These are phyloP conservation scores for Heliothis virescens DNA, from an alignment of 1,140 invertebrate genomes.

Conservation along the genomic window DNA sequence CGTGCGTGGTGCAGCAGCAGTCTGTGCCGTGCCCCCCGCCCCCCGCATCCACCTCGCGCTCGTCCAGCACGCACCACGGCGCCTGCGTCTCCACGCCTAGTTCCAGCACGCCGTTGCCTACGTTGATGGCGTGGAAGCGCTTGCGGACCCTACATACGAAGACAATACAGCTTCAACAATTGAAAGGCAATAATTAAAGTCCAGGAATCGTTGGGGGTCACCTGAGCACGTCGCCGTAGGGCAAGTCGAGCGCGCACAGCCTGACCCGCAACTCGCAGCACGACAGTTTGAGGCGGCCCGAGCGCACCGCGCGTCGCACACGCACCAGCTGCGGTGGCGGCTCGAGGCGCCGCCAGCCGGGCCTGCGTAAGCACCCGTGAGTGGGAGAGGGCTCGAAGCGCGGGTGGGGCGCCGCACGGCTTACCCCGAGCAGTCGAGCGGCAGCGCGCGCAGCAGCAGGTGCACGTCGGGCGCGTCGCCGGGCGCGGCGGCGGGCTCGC, in stretches of 20 bases:
- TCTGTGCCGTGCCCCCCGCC: background rate
- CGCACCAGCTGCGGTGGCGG: constrained; percentile 54
- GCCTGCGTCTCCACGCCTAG: constrained; percentile 39
- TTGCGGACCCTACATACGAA: constrained; percentile 59
- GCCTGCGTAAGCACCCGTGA: constrained; percentile 37
- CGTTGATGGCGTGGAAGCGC: constrained; percentile 58
- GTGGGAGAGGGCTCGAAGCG: background rate
- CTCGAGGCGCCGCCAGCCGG: constrained; percentile 57
- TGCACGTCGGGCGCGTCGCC: constrained; percentile 26
- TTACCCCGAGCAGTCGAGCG: constrained; percentile 52
- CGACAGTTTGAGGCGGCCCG: constrained; percentile 51
- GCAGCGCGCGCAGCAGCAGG: constrained; percentile 57
- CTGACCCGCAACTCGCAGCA: constrained; percentile 46
- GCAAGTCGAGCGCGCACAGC: constrained; percentile 63
- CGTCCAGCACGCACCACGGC: constrained; percentile 55
- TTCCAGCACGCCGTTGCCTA: constrained; percentile 55
- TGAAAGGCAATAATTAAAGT: too few species aligned
- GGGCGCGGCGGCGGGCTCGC: constrained; percentile 38
- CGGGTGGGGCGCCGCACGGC: background rate
- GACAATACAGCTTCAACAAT: too few species aligned
- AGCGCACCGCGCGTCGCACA: constrained; percentile 45
- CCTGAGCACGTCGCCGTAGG: constrained; percentile 58
- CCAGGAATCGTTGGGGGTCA: background rate
- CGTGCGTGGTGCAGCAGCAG: background rate
- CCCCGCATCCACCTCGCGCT: background rate